Base-by-base conservation (phyloP, 2,113 vertebrate genomes). In the Redunca redunca region DNA sequence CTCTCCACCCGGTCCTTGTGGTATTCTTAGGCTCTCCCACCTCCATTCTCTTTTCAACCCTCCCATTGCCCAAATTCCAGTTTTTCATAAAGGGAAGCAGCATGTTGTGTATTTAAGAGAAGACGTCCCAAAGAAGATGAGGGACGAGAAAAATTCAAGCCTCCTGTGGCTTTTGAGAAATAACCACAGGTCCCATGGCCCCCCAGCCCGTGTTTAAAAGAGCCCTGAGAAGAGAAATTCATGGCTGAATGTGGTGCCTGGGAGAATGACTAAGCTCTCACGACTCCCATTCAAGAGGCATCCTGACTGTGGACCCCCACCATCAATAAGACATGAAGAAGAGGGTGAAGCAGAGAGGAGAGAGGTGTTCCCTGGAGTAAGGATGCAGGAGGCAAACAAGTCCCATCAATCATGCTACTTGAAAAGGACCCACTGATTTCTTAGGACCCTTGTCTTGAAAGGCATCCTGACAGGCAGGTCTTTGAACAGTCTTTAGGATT, bases 51-150 rank as follows among this genome's bases (percentile, higher is more conserved):
- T 57, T 97, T 97, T 98, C 46, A 43, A 86, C 84, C 46, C 85
- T 96, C 50, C 80, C 94, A 97, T 97, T 11, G 87, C 87, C 94
- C 88, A 25, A 57, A 97, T 91, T 98, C 77, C 91, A 81, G 58
- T 88, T 96, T 98, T 96, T 98, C 96, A 98, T 77, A 95, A 97
- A 97, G 95, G 80, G 98, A 98, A 98, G 96, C 96, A 80, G 96
- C 84, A 25, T 21, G 95, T 83, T 50, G 84, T 93, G 43, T 74
- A 57, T 58, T 46, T 77, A 53, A 53, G 88, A 91, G 36, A 93
- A 55, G 40, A 92, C 46, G 40, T 90, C 97, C 84, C 74, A 90
- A 86, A 96, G 91, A 96, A 88, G 96, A 88, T 25, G 84, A 33
- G 86, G 94, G 58, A 46, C 28, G 14, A 53, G 33, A 94, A 88